Evolutionary conservation across 53 echinoderm and acorn worm species (phyloP), one percentile per base, ranked within the genome.

Genomic region (Hippasteria phrygiana): DNA sequence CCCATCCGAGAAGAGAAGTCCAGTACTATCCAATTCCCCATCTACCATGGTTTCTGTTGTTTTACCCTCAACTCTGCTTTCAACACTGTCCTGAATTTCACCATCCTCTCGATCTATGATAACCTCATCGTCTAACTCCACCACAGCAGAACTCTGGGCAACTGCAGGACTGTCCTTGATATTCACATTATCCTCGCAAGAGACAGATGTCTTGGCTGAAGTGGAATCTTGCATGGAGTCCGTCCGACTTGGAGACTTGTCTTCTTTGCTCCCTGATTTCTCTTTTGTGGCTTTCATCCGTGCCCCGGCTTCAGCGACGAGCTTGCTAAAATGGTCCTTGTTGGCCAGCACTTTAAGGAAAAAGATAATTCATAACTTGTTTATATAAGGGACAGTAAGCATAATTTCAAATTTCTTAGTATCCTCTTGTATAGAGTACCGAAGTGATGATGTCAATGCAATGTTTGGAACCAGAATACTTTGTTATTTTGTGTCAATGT

Each of bases 241-340:
- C 37, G 59, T 56, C 55, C 22, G 80, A 26, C 37, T 33, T 27
- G 40, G 43, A 6, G 0, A 27, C 43, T 28, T 13, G n/a, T 13
- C 26, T 18, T 42, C 43, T 43, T 39, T 40, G 20, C 14, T 73
- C 1, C 33, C 43, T 1, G 43, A 43, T 18, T 89, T 90, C 46
- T 87, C 83, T 84, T 84, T 92, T 8, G 55, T 36, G 10, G 87
- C 93, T 3, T 81, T 83, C 90, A 91, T 91, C 22, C 81, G 78
- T 42, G 88, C 64, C 70, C 59, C 71, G 14, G 90, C 77, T 20
- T 78, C 74, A 34, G 93, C 88, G 5, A 96, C 73, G 18, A 99
- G 87, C 34, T 94, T 67, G 17, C 88, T 42, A 75, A 99, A 99
- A 33, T 99, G 96, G 11, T 91, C 80, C 71, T 91, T 87, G 80